Conservation (phyloP, 2,113 vertebrate species). For the Phyllostomus discolor region DNA sequence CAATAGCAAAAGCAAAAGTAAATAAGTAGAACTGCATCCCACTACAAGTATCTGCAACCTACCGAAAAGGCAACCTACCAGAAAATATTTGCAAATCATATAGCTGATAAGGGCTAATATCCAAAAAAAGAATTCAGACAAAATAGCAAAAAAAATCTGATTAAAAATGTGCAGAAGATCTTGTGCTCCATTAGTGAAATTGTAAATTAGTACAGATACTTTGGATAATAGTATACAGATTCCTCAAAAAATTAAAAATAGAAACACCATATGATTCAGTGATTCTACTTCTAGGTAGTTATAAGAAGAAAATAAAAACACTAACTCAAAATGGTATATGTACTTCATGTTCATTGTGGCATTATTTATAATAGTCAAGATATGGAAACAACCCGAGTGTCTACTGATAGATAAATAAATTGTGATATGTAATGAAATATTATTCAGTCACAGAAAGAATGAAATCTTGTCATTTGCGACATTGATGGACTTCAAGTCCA, state of each 20-base stretch:
- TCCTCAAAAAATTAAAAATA: not conserved
- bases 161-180: not conserved
- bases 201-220: not conserved
- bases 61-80: not conserved
- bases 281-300: not conserved
- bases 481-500: not conserved
- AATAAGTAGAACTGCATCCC: not conserved
- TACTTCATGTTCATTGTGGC: not conserved
- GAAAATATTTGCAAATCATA: not conserved
- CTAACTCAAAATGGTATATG: not conserved
- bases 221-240: not conserved
- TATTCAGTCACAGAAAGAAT: not conserved
- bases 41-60: not conserved
- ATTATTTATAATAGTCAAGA: not conserved
- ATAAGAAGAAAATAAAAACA: not conserved
- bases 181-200: not conserved
- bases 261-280: not conserved
- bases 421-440: not conserved
- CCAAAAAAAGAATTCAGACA: not conserved
- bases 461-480: not conserved
- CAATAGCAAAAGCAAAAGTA: not conserved
- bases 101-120: not conserved
- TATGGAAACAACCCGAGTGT: not conserved
- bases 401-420: not conserved
- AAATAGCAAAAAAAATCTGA: not conserved